Evolutionary conservation across 1,140 invertebrate species (phyloP).

Genomic region (Venustaconcha ellipsiformis): DNA sequence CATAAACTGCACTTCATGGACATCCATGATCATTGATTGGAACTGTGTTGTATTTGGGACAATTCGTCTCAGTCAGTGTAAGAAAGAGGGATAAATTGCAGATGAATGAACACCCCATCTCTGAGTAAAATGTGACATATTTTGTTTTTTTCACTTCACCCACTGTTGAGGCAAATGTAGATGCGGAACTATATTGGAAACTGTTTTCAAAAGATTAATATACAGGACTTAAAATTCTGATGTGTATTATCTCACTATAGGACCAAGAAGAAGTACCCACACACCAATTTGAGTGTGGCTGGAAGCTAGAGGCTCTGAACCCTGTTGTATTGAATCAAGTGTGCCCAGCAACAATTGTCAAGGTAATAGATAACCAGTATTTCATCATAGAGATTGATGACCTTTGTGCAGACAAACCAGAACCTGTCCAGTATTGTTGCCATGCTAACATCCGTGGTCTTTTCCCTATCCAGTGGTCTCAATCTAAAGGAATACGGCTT

Average conservation of each 20-base stretch:
- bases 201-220: conserved; percentile 4
- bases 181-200: neutral
- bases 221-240: neutral
- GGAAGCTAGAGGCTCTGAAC: conserved; percentile 81
- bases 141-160: too few species aligned
- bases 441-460: conserved; percentile 63
- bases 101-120: too few species aligned
- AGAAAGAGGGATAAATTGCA: too few species aligned
- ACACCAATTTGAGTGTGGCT: conserved; percentile 74
- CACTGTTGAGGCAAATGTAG: too few species aligned
- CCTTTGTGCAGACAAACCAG: conserved; percentile 23
- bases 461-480: conserved; percentile 67
- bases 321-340: conserved; percentile 76
- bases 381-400: conserved; percentile 76
- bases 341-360: conserved; percentile 77
- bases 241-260: conserved; percentile 38
- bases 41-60: too few species aligned
- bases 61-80: too few species aligned
- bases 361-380: conserved; percentile 77
- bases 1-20: too few species aligned
- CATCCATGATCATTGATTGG: too few species aligned
- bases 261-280: conserved; percentile 51
- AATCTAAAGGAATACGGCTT: conserved; percentile 59
- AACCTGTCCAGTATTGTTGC: conserved; percentile 59
- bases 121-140: too few species aligned